Percentiles rank a stretch among this genome's conserved stretches.
Evolutionary conservation across 1,140 invertebrate species (phyloP).

Genomic region (Acromyrmex echinatior): DNA sequence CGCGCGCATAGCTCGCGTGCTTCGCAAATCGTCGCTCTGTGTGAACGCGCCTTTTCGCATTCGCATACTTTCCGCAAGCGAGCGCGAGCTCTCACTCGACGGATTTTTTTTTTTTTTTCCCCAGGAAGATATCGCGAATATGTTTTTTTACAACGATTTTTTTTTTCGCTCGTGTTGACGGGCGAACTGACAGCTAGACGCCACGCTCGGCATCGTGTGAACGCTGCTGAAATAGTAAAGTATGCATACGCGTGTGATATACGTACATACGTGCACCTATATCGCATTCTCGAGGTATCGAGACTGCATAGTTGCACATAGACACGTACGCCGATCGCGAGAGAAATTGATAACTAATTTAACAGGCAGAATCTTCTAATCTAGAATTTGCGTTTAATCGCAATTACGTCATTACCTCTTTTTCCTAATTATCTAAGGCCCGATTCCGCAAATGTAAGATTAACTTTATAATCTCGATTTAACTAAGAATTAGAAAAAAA

Average conservation of each 20-base stretch:
- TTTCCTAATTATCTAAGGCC: no score
- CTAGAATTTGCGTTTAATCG: background rate
- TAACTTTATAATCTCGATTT: no score
- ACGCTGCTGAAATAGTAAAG: slow-evolving; percentile 29
- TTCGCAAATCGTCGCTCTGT: slow-evolving; percentile 8
- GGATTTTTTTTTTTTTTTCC: background rate
- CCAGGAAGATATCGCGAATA: background rate
- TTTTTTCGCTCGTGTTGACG: background rate
- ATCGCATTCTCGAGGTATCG: slow-evolving; percentile 28
- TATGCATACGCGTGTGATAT: slow-evolving; percentile 19
- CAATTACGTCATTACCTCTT: background rate
- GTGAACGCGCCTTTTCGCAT: slow-evolving; percentile 14
- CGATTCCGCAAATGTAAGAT: no score
- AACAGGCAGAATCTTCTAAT: background rate
- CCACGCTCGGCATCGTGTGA: background rate
- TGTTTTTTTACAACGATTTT: slow-evolving; percentile 4
- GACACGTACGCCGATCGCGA: slow-evolving; percentile 32
- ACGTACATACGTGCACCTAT: background rate
- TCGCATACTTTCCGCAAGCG: slow-evolving; percentile 13
- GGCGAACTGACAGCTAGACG: background rate
- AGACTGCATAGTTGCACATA: slow-evolving; percentile 52
- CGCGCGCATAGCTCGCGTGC: slow-evolving; percentile 23
- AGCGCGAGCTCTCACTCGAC: background rate
- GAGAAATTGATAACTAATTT: slow-evolving; percentile 38
- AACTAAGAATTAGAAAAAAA: no score